These are phyloP conservation scores for Drosophila teissieri DNA, from an alignment of 1,140 invertebrate genomes.

Conservation along the genomic window DNA sequence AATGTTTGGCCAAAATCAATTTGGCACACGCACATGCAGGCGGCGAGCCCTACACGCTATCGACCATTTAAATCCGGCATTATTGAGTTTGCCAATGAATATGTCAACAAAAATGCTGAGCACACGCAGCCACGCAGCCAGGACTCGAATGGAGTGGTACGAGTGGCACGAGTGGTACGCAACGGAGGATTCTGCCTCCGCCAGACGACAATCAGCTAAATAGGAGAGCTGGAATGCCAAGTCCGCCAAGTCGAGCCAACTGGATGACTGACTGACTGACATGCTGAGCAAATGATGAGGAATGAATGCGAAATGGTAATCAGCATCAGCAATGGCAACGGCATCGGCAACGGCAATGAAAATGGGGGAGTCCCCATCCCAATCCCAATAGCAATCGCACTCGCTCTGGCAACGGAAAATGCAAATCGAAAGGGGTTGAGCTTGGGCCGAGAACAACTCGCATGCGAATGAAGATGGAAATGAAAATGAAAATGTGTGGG, in stretches of 20 bases:
- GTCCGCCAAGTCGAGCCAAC: conserved; percentile 39
- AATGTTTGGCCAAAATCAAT: conserved; percentile 71
- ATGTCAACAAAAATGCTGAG: conserved; percentile 76
- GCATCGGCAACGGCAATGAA: conserved; percentile 71
- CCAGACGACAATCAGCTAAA: conserved; percentile 73
- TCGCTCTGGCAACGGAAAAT: conserved; percentile 53
- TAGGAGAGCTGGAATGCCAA: conserved; percentile 64
- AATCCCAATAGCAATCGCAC: neutral
- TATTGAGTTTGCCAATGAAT: conserved; percentile 80
- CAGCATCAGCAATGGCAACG: conserved; percentile 74
- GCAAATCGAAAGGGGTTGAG: conserved; percentile 34
- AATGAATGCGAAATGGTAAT: conserved; percentile 81
- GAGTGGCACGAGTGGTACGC: too few species aligned
- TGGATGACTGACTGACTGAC: conserved; percentile 61
- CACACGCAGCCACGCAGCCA: conserved; percentile 36
- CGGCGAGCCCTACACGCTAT: conserved; percentile 19
- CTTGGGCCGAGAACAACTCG: neutral
- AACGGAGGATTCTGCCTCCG: neutral
- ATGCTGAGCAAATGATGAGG: conserved; percentile 80
- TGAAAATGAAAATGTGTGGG: conserved; percentile 49
- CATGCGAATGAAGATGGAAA: conserved; percentile 34
- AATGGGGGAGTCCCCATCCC: conserved; percentile 40
- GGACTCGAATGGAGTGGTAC: neutral
- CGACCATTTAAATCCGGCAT: conserved; percentile 79
- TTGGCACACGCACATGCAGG: conserved; percentile 42